Evolutionary conservation across 1,140 invertebrate species (phyloP).

Genomic region (Achroia grisella): DNA sequence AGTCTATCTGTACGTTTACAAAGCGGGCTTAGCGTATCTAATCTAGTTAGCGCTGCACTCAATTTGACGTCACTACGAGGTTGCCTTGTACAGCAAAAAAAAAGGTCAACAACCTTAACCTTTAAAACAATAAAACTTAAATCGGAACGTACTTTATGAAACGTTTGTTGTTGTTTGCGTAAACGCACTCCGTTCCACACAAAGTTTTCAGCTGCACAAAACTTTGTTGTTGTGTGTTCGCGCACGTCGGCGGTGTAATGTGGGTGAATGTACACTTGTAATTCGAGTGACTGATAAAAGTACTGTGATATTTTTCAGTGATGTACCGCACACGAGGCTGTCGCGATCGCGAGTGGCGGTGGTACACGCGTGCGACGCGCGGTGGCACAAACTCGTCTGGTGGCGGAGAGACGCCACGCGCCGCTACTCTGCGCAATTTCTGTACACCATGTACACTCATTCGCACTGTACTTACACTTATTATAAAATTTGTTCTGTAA

Average conservation of each 20-base stretch:
- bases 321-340: slow-evolving; percentile 22
- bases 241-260: slow-evolving; percentile 16
- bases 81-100: slow-evolving; percentile 37
- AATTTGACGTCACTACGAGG: slow-evolving; percentile 47
- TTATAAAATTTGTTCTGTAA: not conserved
- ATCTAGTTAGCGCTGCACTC: slow-evolving; percentile 53
- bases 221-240: slow-evolving; percentile 1
- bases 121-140: slow-evolving; percentile 2
- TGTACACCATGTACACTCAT: slow-evolving; percentile 8
- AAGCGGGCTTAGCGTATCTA: slow-evolving; percentile 45
- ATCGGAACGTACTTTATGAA: not conserved
- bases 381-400: slow-evolving; percentile 41
- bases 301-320: slow-evolving; percentile 22
- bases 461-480: slow-evolving; percentile 1
- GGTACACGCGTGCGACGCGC: slow-evolving; percentile 27
- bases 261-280: slow-evolving; percentile 22
- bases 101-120: slow-evolving; percentile 62
- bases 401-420: slow-evolving; percentile 17
- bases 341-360: slow-evolving; percentile 12
- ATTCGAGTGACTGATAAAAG: slow-evolving; percentile 12
- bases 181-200: not conserved
- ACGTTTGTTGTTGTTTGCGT: too few species aligned
- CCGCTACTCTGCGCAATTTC: slow-evolving; percentile 52
- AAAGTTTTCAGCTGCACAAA: not conserved
- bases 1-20: slow-evolving; percentile 21